Percentiles rank a stretch among this genome's conserved stretches.
phyloP scores from a whole-genome alignment of 2,113 vertebrate genomes.

The Sialia sialis region DNA sequence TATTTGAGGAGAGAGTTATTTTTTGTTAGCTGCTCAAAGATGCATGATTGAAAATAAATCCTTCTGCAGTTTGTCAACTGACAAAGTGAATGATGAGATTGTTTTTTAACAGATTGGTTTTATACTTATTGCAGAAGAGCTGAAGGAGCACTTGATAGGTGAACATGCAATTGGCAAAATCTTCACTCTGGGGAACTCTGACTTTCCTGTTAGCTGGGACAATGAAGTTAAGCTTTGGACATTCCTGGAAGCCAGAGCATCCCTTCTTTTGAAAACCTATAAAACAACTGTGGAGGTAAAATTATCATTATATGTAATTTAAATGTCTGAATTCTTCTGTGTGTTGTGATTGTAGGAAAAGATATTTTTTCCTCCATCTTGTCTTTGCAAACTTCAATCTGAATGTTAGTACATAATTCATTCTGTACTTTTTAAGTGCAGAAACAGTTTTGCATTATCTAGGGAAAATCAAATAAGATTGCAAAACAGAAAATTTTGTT shows the following conservation, averaged over 20 bases:
- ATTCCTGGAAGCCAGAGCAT: conserved; percentile 92
- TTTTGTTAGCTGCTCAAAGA: background rate
- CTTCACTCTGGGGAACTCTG: conserved; percentile 92
- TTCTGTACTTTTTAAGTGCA: background rate
- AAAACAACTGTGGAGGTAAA: conserved; percentile 87
- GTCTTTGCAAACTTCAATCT: background rate
- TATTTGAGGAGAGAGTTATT: background rate
- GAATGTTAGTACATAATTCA: background rate
- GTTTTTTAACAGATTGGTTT: conserved; percentile 31
- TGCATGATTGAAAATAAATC: background rate
- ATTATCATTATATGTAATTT: background rate
- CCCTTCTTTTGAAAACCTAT: conserved; percentile 93
- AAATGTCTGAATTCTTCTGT: background rate
- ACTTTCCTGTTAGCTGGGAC: conserved; percentile 96
- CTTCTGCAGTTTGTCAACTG: background rate
- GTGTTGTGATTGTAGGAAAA: background rate
- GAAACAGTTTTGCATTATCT: conserved; percentile 42
- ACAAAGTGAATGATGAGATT: background rate
- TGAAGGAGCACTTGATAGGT: conserved; percentile 90
- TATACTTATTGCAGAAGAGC: conserved; percentile 82
- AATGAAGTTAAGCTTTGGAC: conserved; percentile 98
- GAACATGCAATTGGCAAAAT: conserved; percentile 91
- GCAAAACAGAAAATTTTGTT: conserved; percentile 33
- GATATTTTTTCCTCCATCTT: background rate
- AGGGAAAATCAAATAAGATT: conserved; percentile 12